These are phyloP conservation scores for Chanos chanos DNA, from an alignment of 2,797 vertebrate genomes.

Conservation along the genomic window DNA sequence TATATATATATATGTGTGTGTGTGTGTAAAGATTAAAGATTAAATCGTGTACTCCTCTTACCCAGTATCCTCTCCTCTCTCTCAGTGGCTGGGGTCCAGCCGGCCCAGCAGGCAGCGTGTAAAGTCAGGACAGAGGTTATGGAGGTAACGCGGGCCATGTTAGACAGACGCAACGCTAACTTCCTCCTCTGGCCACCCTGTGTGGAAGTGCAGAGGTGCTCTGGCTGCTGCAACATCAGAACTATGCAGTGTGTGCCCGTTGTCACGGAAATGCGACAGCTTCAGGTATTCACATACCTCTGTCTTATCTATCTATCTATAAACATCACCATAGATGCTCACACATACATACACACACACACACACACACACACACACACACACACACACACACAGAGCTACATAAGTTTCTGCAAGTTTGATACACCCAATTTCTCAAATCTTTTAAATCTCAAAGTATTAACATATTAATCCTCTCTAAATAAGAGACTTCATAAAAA, in stretches of 20 bases:
- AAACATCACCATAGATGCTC: neutral
- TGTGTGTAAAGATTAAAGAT: too few relatives aligned
- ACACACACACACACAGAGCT: neutral
- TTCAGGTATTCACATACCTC: constrained; percentile 74
- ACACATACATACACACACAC: neutral
- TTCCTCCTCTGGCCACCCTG: constrained; percentile 89
- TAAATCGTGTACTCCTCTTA: neutral
- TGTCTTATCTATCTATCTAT: too few relatives aligned
- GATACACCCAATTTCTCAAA: neutral
- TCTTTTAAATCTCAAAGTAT: neutral
- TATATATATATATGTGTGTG: too few relatives aligned
- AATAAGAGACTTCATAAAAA: neutral
- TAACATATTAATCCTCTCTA: too few relatives aligned
- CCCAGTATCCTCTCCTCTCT: neutral
- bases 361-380: neutral
- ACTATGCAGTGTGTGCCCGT: constrained; percentile 76
- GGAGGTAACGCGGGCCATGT: constrained; percentile 84
- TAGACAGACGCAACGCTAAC: constrained; percentile 87
- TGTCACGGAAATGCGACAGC: constrained; percentile 71
- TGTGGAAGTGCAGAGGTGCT: constrained; percentile 94
- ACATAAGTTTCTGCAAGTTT: too few relatives aligned
- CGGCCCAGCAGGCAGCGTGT: constrained; percentile 81
- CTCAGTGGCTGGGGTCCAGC: constrained; percentile 54
- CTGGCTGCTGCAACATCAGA: constrained; percentile 87
- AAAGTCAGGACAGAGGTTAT: constrained; percentile 88